Base-by-base conservation (phyloP, 2,888 invertebrate species). In the Acrobasis consociella region DNA sequence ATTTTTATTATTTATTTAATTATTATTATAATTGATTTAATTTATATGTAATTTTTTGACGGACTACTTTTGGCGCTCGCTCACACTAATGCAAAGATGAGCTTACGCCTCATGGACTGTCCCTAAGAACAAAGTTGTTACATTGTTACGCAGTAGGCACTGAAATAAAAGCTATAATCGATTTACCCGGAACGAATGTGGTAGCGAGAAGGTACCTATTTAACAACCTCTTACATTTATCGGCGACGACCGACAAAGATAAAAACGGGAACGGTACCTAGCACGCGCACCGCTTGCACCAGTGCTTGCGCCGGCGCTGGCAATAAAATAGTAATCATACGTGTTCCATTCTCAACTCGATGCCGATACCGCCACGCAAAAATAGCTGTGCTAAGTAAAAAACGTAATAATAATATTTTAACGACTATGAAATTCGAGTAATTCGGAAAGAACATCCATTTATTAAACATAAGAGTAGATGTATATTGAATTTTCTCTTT, bases 401-500 rank as follows among this genome's bases (percentile, higher is more conserved):
- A 56, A 15, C 22, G 50, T 37, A 7, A 50, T 50, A 49, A 49
- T 49, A 7, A 42, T 17, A 46, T 52, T 53, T 55, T 53, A 49
- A 42, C 52, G 38, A 22, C 49, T 1, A n/a, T 7, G 56, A 65
- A 50, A 62, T 49, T 46, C 52, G 60, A 60, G 56, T 39, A 61
- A 60, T 58, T 51, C 16, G 60, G 49, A 53, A 38, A 60, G 39
- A 53, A 55, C 37, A 56, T 53, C 15, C 64, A 63, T 67, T 73
- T 67, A 72, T 75, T 69, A 72, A 71, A 69, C 63, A 67, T 60
- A 68, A 68, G 67, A 69, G 70, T 66, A 67, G 69, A 61, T 53
- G 70, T 67, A 81, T 82, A 83, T 83, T 85, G 77, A 82, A 81
- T 77, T 74, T 76, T 73, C 71, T 72, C 78, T 81, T 87, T 83